phyloP scores from a whole-genome alignment of 2,113 vertebrate species.

The Chloroceryle aenea region DNA sequence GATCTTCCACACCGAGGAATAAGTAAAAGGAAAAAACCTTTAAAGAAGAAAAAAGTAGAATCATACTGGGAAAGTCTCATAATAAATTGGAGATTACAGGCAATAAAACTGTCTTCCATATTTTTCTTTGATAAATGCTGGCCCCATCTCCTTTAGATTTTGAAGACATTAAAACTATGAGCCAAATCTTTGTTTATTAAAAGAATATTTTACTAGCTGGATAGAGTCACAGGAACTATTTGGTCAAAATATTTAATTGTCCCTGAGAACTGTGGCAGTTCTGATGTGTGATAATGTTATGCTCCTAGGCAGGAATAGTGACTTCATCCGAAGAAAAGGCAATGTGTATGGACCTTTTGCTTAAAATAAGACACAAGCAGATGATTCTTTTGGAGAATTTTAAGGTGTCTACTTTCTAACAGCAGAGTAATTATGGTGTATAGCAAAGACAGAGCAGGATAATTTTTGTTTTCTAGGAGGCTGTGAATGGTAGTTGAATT shows the following conservation, averaged over 20 bases:
- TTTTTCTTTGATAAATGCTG: constrained; percentile 43
- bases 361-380: background rate
- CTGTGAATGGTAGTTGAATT: background rate
- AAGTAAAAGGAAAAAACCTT: constrained; percentile 14
- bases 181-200: background rate
- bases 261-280: background rate
- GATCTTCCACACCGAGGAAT: constrained; percentile 26
- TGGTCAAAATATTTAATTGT: background rate
- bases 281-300: background rate
- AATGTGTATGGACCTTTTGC: background rate
- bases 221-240: background rate
- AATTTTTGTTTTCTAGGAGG: background rate
- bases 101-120: constrained; percentile 27
- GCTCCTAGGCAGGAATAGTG: background rate
- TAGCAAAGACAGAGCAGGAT: background rate
- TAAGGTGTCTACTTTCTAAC: background rate
- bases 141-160: background rate
- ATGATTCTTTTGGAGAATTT: background rate
- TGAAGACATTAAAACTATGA: background rate
- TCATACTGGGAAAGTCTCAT: constrained; percentile 12
- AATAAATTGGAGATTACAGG: constrained; percentile 37
- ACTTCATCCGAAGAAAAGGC: background rate
- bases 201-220: background rate
- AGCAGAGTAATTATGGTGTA: background rate
- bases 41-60: constrained; percentile 2